Evolutionary conservation across 2,797 vertebrate genomes (phyloP).

Genomic region (Scleropages formosus): DNA sequence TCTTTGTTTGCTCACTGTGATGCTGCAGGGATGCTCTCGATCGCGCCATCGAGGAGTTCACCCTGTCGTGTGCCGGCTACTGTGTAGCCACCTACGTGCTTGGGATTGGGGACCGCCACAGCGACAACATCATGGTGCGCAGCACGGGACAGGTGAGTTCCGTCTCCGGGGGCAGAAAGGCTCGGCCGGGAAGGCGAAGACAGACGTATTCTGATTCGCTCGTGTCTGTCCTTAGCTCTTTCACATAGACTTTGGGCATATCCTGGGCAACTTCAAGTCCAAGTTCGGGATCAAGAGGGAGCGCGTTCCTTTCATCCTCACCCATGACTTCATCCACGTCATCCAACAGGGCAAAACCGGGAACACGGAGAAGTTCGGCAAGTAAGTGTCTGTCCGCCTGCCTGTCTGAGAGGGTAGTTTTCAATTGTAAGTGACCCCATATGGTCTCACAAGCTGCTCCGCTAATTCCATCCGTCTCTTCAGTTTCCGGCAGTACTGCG

Average conservation of each 20-base stretch:
- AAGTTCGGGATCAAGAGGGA: constrained; percentile 99
- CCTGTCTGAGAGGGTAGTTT: not conserved
- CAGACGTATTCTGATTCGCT: not conserved
- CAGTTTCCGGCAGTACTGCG: constrained; percentile 94
- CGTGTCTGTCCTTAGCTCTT: constrained; percentile 78
- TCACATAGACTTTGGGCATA: constrained; percentile 98
- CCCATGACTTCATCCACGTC: constrained; percentile 98
- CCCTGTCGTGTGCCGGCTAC: constrained; percentile 97
- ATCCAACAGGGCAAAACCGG: constrained; percentile 97
- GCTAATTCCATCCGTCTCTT: not conserved
- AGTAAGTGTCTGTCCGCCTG: constrained; percentile 61
- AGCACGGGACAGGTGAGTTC: constrained; percentile 89
- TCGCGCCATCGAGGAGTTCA: constrained; percentile 96
- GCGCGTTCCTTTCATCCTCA: constrained; percentile 97
- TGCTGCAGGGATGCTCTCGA: constrained; percentile 85
- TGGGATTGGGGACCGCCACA: constrained; percentile 96
- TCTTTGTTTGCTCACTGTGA: not conserved
- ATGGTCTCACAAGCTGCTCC: not conserved
- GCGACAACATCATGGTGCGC: constrained; percentile 98
- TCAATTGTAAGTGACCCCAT: not conserved
- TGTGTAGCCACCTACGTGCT: constrained; percentile 99
- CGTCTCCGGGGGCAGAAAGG: not conserved
- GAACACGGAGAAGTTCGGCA: constrained; percentile 94
- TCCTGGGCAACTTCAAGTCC: constrained; percentile 98
- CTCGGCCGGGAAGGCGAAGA: not conserved